Evolutionary conservation across 2,113 vertebrate genomes (phyloP).

Genomic region (Ginglymostoma cirratum): DNA sequence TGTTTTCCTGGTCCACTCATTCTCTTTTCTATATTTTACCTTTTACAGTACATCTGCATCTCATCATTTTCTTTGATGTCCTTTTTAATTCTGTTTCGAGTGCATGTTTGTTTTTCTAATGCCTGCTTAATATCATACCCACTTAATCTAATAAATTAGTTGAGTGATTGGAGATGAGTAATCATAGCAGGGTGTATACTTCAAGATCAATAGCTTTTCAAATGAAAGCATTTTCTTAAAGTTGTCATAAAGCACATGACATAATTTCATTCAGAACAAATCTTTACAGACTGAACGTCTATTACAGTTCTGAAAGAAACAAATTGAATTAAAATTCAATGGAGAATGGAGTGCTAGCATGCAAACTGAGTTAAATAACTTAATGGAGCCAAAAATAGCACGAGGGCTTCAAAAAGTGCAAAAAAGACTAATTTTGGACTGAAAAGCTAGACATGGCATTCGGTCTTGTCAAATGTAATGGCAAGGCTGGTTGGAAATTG

Average conservation of each 20-base stretch:
- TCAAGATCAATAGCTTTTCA: background rate
- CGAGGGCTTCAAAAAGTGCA: background rate
- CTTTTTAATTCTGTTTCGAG: slow-evolving; percentile 15
- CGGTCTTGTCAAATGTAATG: background rate
- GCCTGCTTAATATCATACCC: slow-evolving; percentile 23
- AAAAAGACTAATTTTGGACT: background rate
- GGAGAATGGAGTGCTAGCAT: background rate
- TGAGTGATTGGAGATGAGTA: background rate
- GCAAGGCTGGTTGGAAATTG: background rate
- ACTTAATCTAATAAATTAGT: slow-evolving; percentile 18
- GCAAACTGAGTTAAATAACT: background rate
- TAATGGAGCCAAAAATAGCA: background rate
- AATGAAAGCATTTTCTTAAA: background rate
- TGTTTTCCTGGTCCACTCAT: background rate
- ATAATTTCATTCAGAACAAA: background rate
- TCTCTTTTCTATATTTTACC: slow-evolving; percentile 10
- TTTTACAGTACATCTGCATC: slow-evolving; percentile 19
- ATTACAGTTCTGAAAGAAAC: background rate
- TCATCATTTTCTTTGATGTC: slow-evolving; percentile 32
- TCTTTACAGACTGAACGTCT: background rate
- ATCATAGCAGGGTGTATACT: background rate
- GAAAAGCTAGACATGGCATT: background rate
- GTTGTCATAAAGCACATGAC: background rate
- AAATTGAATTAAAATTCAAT: background rate
- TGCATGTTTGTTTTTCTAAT: slow-evolving; percentile 1